Base-by-base conservation (phyloP, 2,888 invertebrate genomes). In the Apodemia hepburni region DNA sequence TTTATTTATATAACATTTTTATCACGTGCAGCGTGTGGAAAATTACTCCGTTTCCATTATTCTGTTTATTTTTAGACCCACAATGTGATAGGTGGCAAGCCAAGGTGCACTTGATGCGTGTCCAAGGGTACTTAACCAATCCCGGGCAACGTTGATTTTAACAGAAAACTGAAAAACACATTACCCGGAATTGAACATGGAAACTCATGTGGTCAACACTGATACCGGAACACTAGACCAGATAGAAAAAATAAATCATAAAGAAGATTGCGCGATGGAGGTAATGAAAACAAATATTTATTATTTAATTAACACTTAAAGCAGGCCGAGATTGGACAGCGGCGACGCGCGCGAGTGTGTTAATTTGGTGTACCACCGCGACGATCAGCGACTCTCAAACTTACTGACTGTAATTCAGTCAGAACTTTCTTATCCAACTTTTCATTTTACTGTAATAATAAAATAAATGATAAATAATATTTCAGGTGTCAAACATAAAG, bases 361-460 rank as follows among this genome's bases (percentile, higher is more conserved):
- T 89, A 91, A 90, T 89, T 90, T 77, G 77, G 90, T 88, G 81
- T 87, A 83, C 90, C 90, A 91, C 90, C 90, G 89, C 90, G 90
- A 82, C 70, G 90, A 80, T 85, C 86, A 79, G 67, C 27, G 81
- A 18, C 51, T 71, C 79, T 76, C 84, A 89, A 88, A 82, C 74
- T 79, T 22, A 66, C 66, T 8, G 60, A 65, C 75, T 76, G 79
- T 81, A 75, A 70, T 75, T 58, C n/a, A n/a, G 42, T 45, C n/a
- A 6, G 3, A 6, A n/a, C 6, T 45, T n/a, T 45, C 6, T 45
- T 5, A 9, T 8, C 4, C 6, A 49, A 22, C 38, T 27, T 3
- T n/a, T n/a, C 6, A n/a, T 45, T 45, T 45, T 45, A n/a, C 6
- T 45, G n/a, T 6, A 38, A 38, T 38, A 11, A 12, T 33, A 38